Conservation (phyloP, 2,797 vertebrate genomes). For the Anabacerthia variegaticeps region DNA sequence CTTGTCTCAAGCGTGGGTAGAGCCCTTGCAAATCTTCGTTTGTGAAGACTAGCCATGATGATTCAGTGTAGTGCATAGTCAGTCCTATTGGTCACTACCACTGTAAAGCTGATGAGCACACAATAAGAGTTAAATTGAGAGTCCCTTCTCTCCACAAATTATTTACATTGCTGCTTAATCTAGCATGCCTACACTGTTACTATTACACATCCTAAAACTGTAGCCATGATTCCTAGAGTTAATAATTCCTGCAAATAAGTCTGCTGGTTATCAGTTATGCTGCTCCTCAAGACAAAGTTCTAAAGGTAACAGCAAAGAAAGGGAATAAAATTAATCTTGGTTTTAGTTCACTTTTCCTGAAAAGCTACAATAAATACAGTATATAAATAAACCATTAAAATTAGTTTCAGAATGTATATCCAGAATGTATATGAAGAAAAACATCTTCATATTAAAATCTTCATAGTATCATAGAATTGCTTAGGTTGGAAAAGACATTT, state of each 20-base stretch:
- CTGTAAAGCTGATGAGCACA: neutral
- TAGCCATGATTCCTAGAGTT: neutral
- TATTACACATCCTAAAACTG: neutral
- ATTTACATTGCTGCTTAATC: neutral
- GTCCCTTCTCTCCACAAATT: neutral
- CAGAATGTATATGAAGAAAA: neutral
- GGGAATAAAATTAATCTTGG: neutral
- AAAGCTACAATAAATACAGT: neutral
- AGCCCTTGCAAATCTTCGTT: too few species aligned
- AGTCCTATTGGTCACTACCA: neutral
- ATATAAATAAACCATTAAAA: neutral
- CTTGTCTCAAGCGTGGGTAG: too few species aligned
- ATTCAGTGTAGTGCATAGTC: neutral
- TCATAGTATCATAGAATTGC: neutral
- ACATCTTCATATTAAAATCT: fast-evolving
- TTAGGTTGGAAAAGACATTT: neutral
- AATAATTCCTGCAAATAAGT: neutral
- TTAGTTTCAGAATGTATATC: neutral
- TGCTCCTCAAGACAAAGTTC: neutral
- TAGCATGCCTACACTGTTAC: neutral
- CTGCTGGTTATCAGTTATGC: neutral
- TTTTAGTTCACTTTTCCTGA: neutral
- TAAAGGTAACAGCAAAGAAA: neutral
- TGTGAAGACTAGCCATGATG: too few species aligned
- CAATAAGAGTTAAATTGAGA: neutral